These are phyloP conservation scores for Helogale parvula DNA, from an alignment of 2,113 vertebrate species.

Conservation along the genomic window DNA sequence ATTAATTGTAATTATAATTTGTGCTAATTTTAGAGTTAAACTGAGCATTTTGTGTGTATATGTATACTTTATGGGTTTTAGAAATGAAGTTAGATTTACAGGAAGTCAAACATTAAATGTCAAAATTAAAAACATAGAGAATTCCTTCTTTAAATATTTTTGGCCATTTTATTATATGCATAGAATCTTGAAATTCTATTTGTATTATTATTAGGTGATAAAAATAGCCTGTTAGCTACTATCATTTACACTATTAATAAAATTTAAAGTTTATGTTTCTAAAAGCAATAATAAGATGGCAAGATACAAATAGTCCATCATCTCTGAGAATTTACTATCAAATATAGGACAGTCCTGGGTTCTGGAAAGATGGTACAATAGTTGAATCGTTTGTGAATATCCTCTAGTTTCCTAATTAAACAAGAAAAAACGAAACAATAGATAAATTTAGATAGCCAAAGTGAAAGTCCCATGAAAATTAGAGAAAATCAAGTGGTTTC, in stretches of 20 bases:
- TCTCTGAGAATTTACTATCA: neutral
- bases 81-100: neutral
- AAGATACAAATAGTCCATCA: neutral
- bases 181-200: constrained; percentile 13
- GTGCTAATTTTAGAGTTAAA: neutral
- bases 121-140: neutral
- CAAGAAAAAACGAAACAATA: neutral
- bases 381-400: neutral
- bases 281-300: constrained; percentile 11
- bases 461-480: neutral
- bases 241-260: neutral
- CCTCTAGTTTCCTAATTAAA: neutral
- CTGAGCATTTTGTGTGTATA: neutral
- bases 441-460: neutral
- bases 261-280: neutral
- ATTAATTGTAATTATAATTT: neutral
- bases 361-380: neutral
- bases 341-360: neutral
- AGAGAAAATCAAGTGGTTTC: neutral
- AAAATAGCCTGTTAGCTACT: neutral
- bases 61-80: neutral
- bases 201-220: constrained; percentile 17
- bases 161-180: neutral
- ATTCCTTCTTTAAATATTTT: constrained; percentile 16
- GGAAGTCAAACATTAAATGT: neutral